These are phyloP conservation scores for Tetramorium bicarinatum DNA, from an alignment of 2,888 invertebrate species.

Conservation along the genomic window DNA sequence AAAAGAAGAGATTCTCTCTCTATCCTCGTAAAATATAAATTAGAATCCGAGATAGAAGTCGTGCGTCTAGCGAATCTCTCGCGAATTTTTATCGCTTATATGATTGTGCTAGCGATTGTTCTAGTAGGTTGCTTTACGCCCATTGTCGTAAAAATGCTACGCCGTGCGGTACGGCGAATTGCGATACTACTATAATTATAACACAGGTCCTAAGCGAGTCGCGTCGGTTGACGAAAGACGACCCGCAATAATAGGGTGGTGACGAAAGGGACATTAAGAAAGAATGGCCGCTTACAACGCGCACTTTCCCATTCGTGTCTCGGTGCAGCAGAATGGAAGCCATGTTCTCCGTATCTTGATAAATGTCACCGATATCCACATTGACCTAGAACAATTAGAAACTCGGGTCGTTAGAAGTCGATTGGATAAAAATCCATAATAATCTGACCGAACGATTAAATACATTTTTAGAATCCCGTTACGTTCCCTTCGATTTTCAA, in stretches of 20 bases:
- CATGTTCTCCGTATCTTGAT: slow-evolving; percentile 95
- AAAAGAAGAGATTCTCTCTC: too few relatives aligned
- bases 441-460: background rate
- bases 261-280: slow-evolving; percentile 81
- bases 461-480: background rate
- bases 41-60: background rate
- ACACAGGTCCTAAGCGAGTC: slow-evolving; percentile 64
- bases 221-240: slow-evolving; percentile 78
- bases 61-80: background rate
- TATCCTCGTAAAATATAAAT: background rate
- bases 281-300: slow-evolving; percentile 91
- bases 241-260: slow-evolving; percentile 77
- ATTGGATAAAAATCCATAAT: background rate
- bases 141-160: slow-evolving; percentile 36
- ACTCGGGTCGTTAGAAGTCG: background rate
- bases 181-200: slow-evolving; percentile 78
- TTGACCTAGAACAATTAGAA: slow-evolving; percentile 84
- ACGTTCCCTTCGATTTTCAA: background rate
- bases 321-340: slow-evolving; percentile 95
- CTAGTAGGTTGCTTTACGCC: background rate
- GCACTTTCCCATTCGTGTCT: slow-evolving; percentile 93
- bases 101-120: background rate
- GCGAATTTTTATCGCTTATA: background rate
- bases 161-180: slow-evolving; percentile 67
- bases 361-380: slow-evolving; percentile 94